Base-by-base conservation (phyloP, 2,888 invertebrate genomes). In the Lochmaea crataegi region DNA sequence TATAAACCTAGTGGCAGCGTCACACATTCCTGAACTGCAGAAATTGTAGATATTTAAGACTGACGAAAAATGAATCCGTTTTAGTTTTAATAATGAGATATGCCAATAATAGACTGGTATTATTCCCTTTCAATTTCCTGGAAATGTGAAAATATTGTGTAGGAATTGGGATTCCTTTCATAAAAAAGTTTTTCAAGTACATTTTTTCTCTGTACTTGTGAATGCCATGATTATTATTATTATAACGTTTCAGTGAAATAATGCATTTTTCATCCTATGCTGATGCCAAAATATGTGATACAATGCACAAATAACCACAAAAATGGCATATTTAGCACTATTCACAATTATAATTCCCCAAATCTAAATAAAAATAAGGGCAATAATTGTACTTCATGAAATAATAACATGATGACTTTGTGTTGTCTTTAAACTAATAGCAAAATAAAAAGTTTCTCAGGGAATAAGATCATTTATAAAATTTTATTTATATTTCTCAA, bases 1-100 rank as follows among this genome's bases (percentile, higher is more conserved):
- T 80, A 76, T 48, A 79, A 78, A 72, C 80, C 80, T 26, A 79
- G 79, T 73, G 74, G 65, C 32, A 70, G 64, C 32, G 45, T 64
- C 18, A 70, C 70, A 48, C 70, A 70, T 64, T 70, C 72, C 60
- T 75, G 71, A 74, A 68, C 42, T 60, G 56, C 41, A 45, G 6
- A 48, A 14, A 16, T 11, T 68, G n/a, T 64, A 63, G 45, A 42
- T 42, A 65, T 16, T 58, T 58, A 42, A 63, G 32, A 60, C 60
- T 38, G 60, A 38, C 56, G 56, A 22, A 56, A 56, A 22, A 18
- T 22, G 56, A 9, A 60, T 14, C 38, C 60, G 7, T 14, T 57
- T 26, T 60, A 60, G 16, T 38, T 32, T 38, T 10, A 16, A 60
- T 16, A 58, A 26, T 32, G 38, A 58, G n/a, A 22, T 2, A 60